These are phyloP conservation scores for Echeneis naucrates DNA, from an alignment of 2,797 vertebrate species.

Conservation along the genomic window DNA sequence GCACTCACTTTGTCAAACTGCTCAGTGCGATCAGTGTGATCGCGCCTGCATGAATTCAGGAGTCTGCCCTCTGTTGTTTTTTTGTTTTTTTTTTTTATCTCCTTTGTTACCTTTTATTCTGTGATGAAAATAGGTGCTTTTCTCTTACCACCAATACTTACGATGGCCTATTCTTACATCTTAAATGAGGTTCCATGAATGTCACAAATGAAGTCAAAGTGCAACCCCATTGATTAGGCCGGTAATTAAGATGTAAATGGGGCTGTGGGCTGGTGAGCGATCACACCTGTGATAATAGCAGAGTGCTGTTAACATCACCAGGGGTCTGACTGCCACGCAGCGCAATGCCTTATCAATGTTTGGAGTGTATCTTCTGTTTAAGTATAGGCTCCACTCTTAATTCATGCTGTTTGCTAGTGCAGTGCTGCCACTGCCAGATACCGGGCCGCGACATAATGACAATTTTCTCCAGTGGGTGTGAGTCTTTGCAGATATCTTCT, in stretches of 20 bases:
- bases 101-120: conserved; percentile 61
- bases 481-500: conserved; percentile 49
- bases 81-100: conserved; percentile 8
- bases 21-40: conserved; percentile 6
- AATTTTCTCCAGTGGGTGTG: conserved; percentile 65
- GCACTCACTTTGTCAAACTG: conserved; percentile 51
- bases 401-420: conserved; percentile 65
- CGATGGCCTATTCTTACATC: conserved; percentile 73
- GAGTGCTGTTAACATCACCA: conserved; percentile 75
- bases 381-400: conserved; percentile 73
- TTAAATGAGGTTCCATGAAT: conserved; percentile 77
- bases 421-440: conserved; percentile 51
- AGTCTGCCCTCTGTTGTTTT: conserved; percentile 12
- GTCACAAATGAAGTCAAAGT: conserved; percentile 80
- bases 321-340: conserved; percentile 73
- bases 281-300: conserved; percentile 85
- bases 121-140: conserved; percentile 62
- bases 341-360: conserved; percentile 75
- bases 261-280: conserved; percentile 76
- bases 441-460: conserved; percentile 57
- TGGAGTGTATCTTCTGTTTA: conserved; percentile 75
- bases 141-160: conserved; percentile 67
- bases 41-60: conserved; percentile 23
- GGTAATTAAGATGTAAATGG: conserved; percentile 88
- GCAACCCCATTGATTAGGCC: conserved; percentile 82